phyloP scores from a whole-genome alignment of 2,888 invertebrate genomes.

The Leucozona laternaria region DNA sequence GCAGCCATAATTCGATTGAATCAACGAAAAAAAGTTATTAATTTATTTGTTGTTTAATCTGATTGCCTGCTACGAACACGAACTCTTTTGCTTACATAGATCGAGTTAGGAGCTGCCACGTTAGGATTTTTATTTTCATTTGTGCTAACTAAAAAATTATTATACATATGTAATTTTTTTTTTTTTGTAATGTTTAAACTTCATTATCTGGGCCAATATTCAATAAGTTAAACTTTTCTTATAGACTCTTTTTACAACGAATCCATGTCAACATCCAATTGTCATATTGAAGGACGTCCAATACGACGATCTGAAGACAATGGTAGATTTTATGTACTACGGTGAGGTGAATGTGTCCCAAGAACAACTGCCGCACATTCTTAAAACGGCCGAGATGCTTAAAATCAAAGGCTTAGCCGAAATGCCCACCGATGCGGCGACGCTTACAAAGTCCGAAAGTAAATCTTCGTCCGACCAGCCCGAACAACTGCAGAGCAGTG shows the following conservation, averaged over 20 bases:
- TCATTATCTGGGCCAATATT: background rate
- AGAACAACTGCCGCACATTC: slow-evolving; percentile 91
- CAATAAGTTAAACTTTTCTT: background rate
- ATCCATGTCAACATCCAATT: slow-evolving; percentile 95
- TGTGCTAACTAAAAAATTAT: too few species aligned
- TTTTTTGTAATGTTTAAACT: background rate
- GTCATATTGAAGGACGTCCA: slow-evolving; percentile 95
- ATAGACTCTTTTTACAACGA: slow-evolving; percentile 92
- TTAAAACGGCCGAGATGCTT: slow-evolving; percentile 93
- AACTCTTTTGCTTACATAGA: too few species aligned
- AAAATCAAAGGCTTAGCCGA: slow-evolving; percentile 95
- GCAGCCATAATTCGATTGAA: too few species aligned
- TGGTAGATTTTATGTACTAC: slow-evolving; percentile 96
- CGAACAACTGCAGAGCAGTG: slow-evolving; percentile 83
- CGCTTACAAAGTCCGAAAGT: slow-evolving; percentile 89
- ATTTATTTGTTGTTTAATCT: too few species aligned
- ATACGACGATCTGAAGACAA: slow-evolving; percentile 92
- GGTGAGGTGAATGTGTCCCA: slow-evolving; percentile 96
- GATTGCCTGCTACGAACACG: too few species aligned
- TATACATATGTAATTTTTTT: too few species aligned
- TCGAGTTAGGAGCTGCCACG: too few species aligned
- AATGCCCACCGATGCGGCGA: slow-evolving; percentile 91
- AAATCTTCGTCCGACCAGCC: slow-evolving; percentile 84
- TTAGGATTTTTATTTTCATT: too few species aligned
- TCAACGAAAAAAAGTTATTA: too few species aligned